Evolutionary conservation across 2,797 vertebrate species (phyloP).

Genomic region (Babyrousa celebensis): DNA sequence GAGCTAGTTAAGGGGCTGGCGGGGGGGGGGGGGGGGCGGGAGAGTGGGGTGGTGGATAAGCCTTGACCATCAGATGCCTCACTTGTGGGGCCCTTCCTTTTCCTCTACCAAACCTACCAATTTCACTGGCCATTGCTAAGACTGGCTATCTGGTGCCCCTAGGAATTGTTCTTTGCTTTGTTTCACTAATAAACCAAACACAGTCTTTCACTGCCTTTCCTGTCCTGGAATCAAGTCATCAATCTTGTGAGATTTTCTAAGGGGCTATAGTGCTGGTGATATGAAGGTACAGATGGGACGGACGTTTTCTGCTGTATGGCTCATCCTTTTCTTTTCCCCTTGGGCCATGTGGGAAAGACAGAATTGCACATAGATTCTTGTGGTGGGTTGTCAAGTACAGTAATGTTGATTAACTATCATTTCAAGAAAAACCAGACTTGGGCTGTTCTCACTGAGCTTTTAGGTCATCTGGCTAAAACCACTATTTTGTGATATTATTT

Average conservation of each 20-base stretch:
- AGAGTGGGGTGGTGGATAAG: too few species aligned
- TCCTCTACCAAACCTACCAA: neutral
- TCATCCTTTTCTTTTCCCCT: neutral
- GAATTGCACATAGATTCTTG: neutral
- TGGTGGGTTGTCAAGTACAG: neutral
- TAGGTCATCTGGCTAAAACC: neutral
- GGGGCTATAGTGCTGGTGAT: neutral
- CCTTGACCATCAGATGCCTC: neutral
- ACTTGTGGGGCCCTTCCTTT: neutral
- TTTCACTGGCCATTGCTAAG: neutral
- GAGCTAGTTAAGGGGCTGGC: neutral
- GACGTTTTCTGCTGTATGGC: neutral
- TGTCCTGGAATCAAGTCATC: neutral
- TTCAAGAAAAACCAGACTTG: slow-evolving; percentile 41
- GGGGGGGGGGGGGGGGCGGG: neutral
- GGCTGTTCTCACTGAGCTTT: neutral
- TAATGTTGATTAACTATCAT: neutral
- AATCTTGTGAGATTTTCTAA: neutral
- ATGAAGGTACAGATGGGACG: neutral
- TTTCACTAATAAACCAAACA: neutral
- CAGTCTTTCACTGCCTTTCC: neutral
- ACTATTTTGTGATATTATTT: slow-evolving; percentile 49
- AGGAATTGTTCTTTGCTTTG: neutral
- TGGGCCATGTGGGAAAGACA: neutral
- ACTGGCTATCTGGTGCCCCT: neutral